Percentiles rank a stretch among this genome's conserved stretches.
These are phyloP conservation scores for Cyphomyrus discorhynchus DNA, from an alignment of 2,113 vertebrate species.

Conservation along the genomic window DNA sequence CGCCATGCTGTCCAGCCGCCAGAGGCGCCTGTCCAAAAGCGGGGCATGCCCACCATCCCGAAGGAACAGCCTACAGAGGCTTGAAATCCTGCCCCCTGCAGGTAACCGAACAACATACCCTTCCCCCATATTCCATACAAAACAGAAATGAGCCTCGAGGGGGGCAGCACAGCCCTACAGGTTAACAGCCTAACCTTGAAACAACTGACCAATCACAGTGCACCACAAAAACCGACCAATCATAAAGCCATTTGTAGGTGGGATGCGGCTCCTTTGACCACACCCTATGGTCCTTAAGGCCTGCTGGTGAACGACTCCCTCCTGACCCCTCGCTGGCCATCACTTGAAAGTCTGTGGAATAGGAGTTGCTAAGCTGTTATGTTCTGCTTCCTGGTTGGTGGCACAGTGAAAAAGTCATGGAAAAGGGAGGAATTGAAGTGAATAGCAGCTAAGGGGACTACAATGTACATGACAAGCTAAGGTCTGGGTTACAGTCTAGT, in stretches of 20 bases:
- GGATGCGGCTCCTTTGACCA: background rate
- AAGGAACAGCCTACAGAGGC: slow-evolving; percentile 85
- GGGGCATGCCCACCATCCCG: slow-evolving; percentile 73
- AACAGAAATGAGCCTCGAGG: background rate
- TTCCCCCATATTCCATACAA: background rate
- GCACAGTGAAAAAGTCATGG: background rate
- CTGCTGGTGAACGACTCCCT: background rate
- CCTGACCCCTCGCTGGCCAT: background rate
- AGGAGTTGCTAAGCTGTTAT: background rate
- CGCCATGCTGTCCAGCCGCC: slow-evolving; percentile 81
- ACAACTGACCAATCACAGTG: background rate
- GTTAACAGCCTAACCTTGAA: background rate
- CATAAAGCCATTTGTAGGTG: background rate
- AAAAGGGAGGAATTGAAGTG: background rate
- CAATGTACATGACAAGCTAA: background rate
- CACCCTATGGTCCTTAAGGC: background rate
- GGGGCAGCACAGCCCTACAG: background rate
- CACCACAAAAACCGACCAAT: background rate
- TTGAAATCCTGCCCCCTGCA: slow-evolving; percentile 70
- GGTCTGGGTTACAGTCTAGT: background rate
- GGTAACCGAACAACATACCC: slow-evolving; percentile 50
- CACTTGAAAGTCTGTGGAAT: background rate
- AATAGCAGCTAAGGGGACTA: background rate
- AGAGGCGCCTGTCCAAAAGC: slow-evolving; percentile 86
- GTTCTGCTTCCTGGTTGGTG: background rate